Percentiles rank a stretch among this genome's conserved stretches.
phyloP scores from a whole-genome alignment of 2,797 vertebrate genomes.

The Pagetopsis macropterus region DNA sequence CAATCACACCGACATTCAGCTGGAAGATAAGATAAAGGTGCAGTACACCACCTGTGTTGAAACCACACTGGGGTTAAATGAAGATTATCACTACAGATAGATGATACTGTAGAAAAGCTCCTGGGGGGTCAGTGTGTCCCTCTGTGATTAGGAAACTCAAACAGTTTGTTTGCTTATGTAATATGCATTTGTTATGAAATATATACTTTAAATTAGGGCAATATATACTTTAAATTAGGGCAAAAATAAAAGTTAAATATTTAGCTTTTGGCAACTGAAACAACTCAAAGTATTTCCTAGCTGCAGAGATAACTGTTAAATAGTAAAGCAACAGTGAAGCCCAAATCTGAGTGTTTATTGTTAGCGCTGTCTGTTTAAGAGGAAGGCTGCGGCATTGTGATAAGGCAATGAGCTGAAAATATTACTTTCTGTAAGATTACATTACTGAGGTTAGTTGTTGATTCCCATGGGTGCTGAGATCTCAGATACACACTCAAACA shows the following conservation, averaged over 20 bases:
- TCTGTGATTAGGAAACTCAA: slow-evolving; percentile 10
- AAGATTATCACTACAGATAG: slow-evolving; percentile 62
- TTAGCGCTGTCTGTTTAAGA: slow-evolving; percentile 53
- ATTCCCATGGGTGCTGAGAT: slow-evolving; percentile 12
- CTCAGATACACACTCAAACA: slow-evolving; percentile 8
- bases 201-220: not conserved
- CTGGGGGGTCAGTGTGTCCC: slow-evolving; percentile 9
- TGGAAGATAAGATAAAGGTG: slow-evolving; percentile 76
- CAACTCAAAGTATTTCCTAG: slow-evolving; percentile 24
- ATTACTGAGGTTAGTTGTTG: slow-evolving; percentile 47
- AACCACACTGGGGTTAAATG: slow-evolving; percentile 42
- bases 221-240: not conserved
- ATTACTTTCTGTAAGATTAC: slow-evolving; percentile 37
- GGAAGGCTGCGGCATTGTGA: slow-evolving; percentile 71
- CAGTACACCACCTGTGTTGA: slow-evolving; percentile 57
- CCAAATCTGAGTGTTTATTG: slow-evolving; percentile 61
- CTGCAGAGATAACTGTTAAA: slow-evolving; percentile 28
- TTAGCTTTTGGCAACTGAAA: slow-evolving; percentile 14
- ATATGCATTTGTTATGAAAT: not conserved
- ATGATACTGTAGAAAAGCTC: slow-evolving; percentile 34
- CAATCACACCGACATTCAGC: slow-evolving; percentile 22
- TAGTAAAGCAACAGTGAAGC: slow-evolving; percentile 25
- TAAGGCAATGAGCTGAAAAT: slow-evolving; percentile 67
- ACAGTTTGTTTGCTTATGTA: slow-evolving; percentile 12
- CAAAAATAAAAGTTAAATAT: slow-evolving; percentile 13